These are phyloP conservation scores for Tribolium castaneum DNA, from an alignment of 1,140 invertebrate species.

Conservation along the genomic window DNA sequence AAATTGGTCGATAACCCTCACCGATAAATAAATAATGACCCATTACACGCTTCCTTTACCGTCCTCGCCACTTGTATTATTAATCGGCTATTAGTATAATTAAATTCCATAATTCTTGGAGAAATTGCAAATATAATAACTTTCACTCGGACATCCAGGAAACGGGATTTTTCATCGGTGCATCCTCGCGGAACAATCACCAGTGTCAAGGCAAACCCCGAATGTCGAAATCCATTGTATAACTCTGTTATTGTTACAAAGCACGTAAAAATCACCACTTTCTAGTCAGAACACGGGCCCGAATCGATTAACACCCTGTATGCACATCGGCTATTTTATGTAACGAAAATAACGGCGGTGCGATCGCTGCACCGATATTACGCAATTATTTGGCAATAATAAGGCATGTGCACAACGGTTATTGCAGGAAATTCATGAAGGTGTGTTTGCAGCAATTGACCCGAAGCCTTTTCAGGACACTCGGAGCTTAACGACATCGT, in stretches of 20 bases:
- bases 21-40: conserved; percentile 15
- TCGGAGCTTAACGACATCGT: background rate
- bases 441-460: conserved; percentile 15
- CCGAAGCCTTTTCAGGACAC: background rate
- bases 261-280: conserved; percentile 21
- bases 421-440: conserved; percentile 17
- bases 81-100: conserved; percentile 16
- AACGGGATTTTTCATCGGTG: background rate
- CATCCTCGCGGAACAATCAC: background rate
- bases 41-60: conserved; percentile 19
- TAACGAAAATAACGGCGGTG: conserved; percentile 28
- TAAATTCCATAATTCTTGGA: conserved; percentile 23
- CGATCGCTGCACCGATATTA: conserved; percentile 24
- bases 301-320: background rate
- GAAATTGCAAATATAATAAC: conserved; percentile 14
- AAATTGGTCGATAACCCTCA: background rate
- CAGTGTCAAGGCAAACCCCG: conserved; percentile 4
- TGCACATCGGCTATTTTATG: conserved; percentile 4
- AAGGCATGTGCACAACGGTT: conserved; percentile 20
- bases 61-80: conserved; percentile 6
- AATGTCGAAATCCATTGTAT: conserved; percentile 11
- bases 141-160: conserved; percentile 28
- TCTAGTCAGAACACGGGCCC: background rate
- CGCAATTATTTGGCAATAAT: conserved; percentile 33
- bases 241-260: conserved; percentile 19